Evolutionary conservation across 2,888 invertebrate species (phyloP), one percentile per base, ranked within the genome.

Genomic region (Epinotia bilunana): DNA sequence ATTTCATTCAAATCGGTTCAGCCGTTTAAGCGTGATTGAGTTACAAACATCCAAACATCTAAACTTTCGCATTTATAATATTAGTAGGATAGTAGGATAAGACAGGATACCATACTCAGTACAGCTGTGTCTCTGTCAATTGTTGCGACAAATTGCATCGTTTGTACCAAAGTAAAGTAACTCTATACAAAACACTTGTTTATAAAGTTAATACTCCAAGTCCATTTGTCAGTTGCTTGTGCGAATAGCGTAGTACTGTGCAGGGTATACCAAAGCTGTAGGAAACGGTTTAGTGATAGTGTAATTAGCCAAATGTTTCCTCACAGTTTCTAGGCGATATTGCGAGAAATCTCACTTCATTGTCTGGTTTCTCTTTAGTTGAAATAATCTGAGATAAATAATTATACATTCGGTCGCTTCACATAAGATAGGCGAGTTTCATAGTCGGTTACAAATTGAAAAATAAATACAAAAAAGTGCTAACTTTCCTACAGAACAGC

Each of bases 221-320:
- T 69, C 60, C 69, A 69, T 46, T 23, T n/a, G 58, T 69, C 58
- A 46, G 69, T 69, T 60, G 58, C 68, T 53, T 20, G 20, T 46
- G 23, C 43, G 39, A 23, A 58, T 71, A 74, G 74, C 74, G 70
- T 71, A 69, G 70, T 65, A 71, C 60, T 71, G 74, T 74, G 64
- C 74, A 74, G 74, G 74, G 74, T 74, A 74, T 71, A 71, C 69
- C 64, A 63, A 61, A 70, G 70, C 70, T 60, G 43, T 74, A 71
- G 74, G 28, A 20, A 60, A 61, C 60, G 43, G 46, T 65, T 43
- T 73, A 74, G 53, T 53, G 49, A 18, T 74, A 60, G 74, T 63
- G 16, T 20, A 43, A 49, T 63, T 64, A 49, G 74, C 74, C 74
- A 28, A 74, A 64, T 74, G 63, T 49, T 65, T 65, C 70, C 60